Conservation (phyloP, 23 tunicate genomes). For the Ascidia mentula region DNA sequence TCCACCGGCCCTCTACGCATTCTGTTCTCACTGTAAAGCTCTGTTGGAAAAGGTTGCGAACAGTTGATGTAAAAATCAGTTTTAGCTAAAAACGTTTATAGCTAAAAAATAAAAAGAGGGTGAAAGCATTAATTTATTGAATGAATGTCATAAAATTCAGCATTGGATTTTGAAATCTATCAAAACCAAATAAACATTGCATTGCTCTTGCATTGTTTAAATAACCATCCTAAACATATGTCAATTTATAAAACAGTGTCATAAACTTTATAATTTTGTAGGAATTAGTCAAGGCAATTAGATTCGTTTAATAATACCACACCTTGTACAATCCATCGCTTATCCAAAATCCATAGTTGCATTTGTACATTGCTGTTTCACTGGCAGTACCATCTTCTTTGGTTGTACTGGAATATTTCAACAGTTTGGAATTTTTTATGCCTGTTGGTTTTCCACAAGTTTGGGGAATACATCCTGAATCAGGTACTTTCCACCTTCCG, state of each 20-base stretch:
- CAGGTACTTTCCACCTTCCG: conserved; percentile 33
- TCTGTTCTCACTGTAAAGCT: not conserved
- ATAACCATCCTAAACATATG: no score
- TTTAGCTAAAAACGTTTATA: no score
- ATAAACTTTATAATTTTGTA: no score
- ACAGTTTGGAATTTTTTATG: conserved; percentile 19
- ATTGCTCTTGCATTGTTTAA: not conserved
- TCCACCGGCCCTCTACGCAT: conserved; percentile 57
- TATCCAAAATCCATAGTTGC: conserved; percentile 55
- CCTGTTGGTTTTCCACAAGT: conserved; percentile 43
- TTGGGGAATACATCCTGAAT: conserved; percentile 13
- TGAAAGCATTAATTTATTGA: not conserved
- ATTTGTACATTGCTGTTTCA: conserved; percentile 43
- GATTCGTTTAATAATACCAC: not conserved
- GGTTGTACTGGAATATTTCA: not conserved
- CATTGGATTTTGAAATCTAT: not conserved
- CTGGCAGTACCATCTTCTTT: conserved; percentile 7
- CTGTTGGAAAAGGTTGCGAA: no score
- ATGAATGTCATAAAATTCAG: not conserved
- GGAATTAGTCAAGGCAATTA: no score
- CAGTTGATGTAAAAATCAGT: no score
- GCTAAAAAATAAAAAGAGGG: not conserved
- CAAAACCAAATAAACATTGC: not conserved
- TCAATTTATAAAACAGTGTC: no score
- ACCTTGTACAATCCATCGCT: conserved; percentile 68